Conservation (phyloP, 2,888 invertebrate genomes). For the Drosophila neonasuta region DNA sequence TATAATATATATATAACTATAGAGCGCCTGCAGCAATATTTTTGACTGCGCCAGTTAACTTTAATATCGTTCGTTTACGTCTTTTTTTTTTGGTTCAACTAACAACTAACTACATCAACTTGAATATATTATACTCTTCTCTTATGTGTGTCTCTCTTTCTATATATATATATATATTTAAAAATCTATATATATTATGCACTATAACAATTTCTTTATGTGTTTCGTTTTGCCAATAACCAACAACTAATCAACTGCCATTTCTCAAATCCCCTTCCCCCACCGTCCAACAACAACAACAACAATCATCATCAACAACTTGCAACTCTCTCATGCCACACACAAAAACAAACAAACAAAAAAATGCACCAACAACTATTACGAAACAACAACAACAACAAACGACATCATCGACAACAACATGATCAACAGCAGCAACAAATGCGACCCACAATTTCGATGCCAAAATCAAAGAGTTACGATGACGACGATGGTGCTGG, state of each 20-base stretch:
- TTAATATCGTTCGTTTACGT: neutral
- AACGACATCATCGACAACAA: constrained; percentile 8
- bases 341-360: constrained; percentile 11
- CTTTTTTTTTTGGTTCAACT: constrained; percentile 3
- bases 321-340: constrained; percentile 24
- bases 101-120: constrained; percentile 14
- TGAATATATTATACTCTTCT: constrained; percentile 7
- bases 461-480: constrained; percentile 83
- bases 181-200: constrained; percentile 10
- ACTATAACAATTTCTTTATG: constrained; percentile 36
- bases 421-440: constrained; percentile 50
- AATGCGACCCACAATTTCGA: constrained; percentile 83
- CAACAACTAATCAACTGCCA: constrained; percentile 64
- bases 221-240: constrained; percentile 51
- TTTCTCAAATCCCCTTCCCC: constrained; percentile 51
- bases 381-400: constrained; percentile 10
- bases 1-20: neutral
- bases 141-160: constrained; percentile 21
- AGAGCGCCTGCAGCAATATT: constrained; percentile 34
- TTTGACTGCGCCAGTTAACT: constrained; percentile 69
- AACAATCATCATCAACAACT: constrained; percentile 28
- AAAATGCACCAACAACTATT: constrained; percentile 2
- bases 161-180: neutral
- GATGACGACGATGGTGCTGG: constrained; percentile 71
- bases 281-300: constrained; percentile 28